These are phyloP conservation scores for Cydia splendana DNA, from an alignment of 1,140 invertebrate genomes.

Conservation along the genomic window DNA sequence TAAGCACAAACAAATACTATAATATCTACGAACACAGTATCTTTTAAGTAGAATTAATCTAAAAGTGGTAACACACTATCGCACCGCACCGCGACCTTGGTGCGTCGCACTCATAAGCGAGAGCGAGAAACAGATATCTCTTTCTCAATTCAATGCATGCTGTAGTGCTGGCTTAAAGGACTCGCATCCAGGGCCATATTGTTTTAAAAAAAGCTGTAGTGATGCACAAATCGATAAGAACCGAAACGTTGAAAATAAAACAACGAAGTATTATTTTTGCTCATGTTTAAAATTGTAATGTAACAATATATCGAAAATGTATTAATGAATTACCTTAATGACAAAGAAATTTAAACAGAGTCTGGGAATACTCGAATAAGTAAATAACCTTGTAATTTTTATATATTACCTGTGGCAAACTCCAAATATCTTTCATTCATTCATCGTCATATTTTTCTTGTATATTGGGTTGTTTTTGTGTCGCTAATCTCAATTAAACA, in stretches of 20 bases:
- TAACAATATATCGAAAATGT: no score
- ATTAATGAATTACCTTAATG: background rate
- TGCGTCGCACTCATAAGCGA: no score
- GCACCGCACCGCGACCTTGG: no score
- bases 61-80: no score
- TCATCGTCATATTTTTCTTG: constrained; percentile 48
- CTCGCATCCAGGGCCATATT: no score
- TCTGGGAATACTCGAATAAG: background rate
- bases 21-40: no score
- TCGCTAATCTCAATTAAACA: constrained; percentile 40
- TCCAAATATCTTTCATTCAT: constrained; percentile 35
- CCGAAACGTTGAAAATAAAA: background rate
- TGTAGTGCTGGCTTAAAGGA: no score
- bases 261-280: background rate
- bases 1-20: no score
- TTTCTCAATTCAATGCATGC: no score
- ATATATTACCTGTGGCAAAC: constrained; percentile 11
- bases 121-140: no score
- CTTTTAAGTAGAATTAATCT: no score
- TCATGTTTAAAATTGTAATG: no score
- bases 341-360: background rate
- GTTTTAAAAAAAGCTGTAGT: background rate
- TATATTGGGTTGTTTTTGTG: constrained; percentile 59
- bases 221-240: background rate
- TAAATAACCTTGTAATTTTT: background rate